Conservation (phyloP, 2,113 vertebrate genomes). For the Cephalopterus ornatus region DNA sequence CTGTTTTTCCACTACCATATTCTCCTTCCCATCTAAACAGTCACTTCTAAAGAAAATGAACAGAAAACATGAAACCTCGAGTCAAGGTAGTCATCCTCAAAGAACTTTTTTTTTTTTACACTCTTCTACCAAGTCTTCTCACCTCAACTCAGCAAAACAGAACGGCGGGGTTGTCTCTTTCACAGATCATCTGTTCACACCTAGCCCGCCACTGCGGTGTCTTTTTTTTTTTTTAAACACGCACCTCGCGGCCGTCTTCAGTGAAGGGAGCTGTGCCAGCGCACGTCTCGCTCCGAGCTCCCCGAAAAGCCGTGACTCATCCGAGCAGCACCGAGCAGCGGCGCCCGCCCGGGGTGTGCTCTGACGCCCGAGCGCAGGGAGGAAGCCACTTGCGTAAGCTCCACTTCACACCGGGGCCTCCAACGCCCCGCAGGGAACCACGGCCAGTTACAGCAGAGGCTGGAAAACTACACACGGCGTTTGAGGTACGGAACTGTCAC, state of each 20-base stretch:
- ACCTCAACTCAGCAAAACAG: neutral
- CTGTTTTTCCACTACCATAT: neutral
- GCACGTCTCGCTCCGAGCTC: neutral
- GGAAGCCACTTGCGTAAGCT: rapidly evolving
- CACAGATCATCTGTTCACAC: rapidly evolving
- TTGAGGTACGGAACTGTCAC: rapidly evolving
- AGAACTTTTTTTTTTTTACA: no score
- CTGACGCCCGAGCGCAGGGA: rapidly evolving
- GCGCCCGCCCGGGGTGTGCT: no score
- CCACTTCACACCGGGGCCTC: neutral
- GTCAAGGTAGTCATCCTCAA: neutral
- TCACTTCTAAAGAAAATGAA: neutral
- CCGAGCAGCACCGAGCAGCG: neutral
- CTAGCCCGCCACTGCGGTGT: rapidly evolving
- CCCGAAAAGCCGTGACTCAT: neutral
- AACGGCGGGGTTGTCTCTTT: neutral
- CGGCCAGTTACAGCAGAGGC: rapidly evolving
- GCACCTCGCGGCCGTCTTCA: neutral
- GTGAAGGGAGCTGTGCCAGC: rapidly evolving
- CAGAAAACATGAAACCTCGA: rapidly evolving
- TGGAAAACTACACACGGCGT: rapidly evolving
- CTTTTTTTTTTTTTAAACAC: rapidly evolving
- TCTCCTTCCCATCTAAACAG: neutral
- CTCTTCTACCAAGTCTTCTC: neutral
- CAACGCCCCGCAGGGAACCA: rapidly evolving